Evolutionary conservation across 2,113 vertebrate genomes (phyloP).

Genomic region (Mus pahari): DNA sequence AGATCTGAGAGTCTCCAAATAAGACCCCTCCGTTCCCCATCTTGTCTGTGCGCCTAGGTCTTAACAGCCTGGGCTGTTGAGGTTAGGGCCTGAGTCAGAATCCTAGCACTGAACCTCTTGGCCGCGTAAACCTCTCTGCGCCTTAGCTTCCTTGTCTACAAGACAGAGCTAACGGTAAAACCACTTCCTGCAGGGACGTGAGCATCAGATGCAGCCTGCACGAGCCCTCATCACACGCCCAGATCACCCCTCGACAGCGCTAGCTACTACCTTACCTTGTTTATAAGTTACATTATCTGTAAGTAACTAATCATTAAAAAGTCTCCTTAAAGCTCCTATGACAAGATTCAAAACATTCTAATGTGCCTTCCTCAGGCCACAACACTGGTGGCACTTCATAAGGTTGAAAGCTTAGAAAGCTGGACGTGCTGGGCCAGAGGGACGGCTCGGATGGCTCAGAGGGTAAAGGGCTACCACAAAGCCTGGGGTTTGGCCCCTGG

Average conservation of each 20-base stretch:
- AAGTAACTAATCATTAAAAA: slow-evolving; percentile 36
- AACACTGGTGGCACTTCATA: slow-evolving; percentile 8
- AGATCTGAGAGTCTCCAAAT: not conserved
- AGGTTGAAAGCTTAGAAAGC: slow-evolving; percentile 47
- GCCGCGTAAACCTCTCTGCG: not conserved
- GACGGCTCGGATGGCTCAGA: not conserved
- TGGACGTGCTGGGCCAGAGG: not conserved
- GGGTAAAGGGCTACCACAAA: not conserved
- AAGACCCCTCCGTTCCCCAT: not conserved
- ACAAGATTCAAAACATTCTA: slow-evolving; percentile 16
- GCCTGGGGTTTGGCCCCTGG: not conserved
- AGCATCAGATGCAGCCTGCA: not conserved
- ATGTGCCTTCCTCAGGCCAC: slow-evolving; percentile 3
- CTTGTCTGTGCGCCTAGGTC: not conserved
- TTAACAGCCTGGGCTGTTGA: not conserved
- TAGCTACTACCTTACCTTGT: not conserved
- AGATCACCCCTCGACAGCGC: not conserved
- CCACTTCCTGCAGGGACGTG: not conserved
- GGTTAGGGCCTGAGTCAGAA: not conserved
- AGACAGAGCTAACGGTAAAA: not conserved
- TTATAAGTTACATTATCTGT: slow-evolving; percentile 52
- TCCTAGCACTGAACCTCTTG: not conserved
- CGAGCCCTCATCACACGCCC: not conserved
- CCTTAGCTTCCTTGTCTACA: not conserved
- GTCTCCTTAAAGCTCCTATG: slow-evolving; percentile 37